phyloP scores from a whole-genome alignment of 2,113 vertebrate species.

The Cebidichthys violaceus region DNA sequence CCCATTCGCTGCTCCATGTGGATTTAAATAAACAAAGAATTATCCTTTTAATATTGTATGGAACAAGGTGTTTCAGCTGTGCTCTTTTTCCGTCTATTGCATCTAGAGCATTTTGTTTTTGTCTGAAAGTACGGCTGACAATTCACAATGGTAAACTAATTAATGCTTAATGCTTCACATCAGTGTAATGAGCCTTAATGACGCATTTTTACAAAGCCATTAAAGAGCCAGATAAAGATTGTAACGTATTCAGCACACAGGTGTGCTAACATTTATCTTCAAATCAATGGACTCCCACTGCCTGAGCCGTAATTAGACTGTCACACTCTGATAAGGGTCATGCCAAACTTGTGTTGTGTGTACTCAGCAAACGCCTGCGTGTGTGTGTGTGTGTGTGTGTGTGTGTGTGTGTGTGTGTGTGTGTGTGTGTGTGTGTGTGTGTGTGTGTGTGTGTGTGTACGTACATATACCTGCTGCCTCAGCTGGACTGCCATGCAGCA shows the following conservation, averaged over 20 bases:
- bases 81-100: neutral
- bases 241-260: slow-evolving; percentile 79
- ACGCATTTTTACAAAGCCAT: slow-evolving; percentile 78
- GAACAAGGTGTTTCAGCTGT: neutral
- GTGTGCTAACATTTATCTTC: slow-evolving; percentile 78
- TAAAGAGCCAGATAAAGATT: slow-evolving; percentile 70
- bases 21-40: neutral
- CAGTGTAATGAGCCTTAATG: slow-evolving; percentile 81
- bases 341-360: slow-evolving; percentile 64
- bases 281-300: slow-evolving; percentile 81
- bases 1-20: neutral
- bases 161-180: slow-evolving; percentile 71
- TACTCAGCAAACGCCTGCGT: slow-evolving; percentile 40
- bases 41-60: neutral
- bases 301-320: slow-evolving; percentile 79
- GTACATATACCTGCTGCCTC: slow-evolving; percentile 38
- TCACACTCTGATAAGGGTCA: slow-evolving; percentile 73
- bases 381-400: neutral
- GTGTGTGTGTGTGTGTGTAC: slow-evolving; percentile 9
- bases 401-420: neutral
- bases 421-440: slow-evolving; percentile 5
- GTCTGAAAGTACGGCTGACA: slow-evolving; percentile 60
- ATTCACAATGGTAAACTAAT: slow-evolving; percentile 69
- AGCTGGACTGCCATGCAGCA: slow-evolving; percentile 34
- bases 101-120: slow-evolving; percentile 43